A percentile compares a stretch with the other conserved stretches of the same genome.
Conservation (phyloP, 2,797 vertebrate genomes). For the Gobionotothen gibberifrons region DNA sequence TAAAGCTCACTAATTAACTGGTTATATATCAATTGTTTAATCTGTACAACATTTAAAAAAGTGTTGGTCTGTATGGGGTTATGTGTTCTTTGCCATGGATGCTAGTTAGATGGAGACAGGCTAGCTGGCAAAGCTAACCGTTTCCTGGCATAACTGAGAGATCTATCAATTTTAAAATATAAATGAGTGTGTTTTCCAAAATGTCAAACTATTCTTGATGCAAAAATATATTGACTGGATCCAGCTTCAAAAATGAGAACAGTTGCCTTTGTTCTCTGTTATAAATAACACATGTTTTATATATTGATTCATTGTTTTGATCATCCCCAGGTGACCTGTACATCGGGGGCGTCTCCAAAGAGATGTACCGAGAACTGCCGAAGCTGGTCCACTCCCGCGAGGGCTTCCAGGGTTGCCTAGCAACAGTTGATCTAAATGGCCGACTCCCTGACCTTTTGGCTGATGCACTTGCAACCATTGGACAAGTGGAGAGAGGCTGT, state of each 20-base stretch:
- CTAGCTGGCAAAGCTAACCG: not conserved
- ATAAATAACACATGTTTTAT: too few species aligned
- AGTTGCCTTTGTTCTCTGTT: too few species aligned
- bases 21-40: conserved; percentile 14
- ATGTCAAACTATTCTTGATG: too few species aligned
- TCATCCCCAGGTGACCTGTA: conserved; percentile 91
- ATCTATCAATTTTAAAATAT: not conserved
- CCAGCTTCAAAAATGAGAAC: too few species aligned
- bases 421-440: conserved; percentile 96
- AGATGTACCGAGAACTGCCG: conserved; percentile 95
- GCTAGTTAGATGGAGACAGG: not conserved
- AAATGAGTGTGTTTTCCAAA: not conserved
- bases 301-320: conserved; percentile 14
- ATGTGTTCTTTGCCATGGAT: not conserved
- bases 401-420: conserved; percentile 97
- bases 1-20: conserved; percentile 11
- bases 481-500: conserved; percentile 97
- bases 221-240: too few species aligned
- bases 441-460: conserved; percentile 96
- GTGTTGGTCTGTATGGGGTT: conserved; percentile 9
- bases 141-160: conserved; percentile 7
- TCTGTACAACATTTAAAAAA: not conserved
- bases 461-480: conserved; percentile 93
- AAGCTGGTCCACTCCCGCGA: conserved; percentile 97
- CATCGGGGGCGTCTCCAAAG: conserved; percentile 96